A percentile compares a stretch with the other conserved stretches of the same genome.
These are phyloP conservation scores for Sialia sialis DNA, from an alignment of 2,113 vertebrate species.

Conservation along the genomic window DNA sequence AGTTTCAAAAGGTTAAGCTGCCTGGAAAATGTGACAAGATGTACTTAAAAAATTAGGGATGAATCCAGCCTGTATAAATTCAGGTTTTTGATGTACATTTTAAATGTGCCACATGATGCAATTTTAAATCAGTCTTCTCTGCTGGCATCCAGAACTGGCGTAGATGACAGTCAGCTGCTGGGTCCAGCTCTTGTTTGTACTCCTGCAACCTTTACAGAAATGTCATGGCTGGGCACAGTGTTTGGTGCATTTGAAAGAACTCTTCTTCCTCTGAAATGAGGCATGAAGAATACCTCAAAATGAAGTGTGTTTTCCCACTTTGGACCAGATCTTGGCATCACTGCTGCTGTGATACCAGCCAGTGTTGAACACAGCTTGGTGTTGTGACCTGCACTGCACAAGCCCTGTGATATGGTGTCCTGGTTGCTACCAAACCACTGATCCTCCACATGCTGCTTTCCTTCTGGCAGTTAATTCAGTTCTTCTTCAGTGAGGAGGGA, in stretches of 20 bases:
- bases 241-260: neutral
- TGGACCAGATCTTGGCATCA: neutral
- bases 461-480: neutral
- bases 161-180: neutral
- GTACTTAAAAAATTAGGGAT: neutral
- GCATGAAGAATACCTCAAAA: neutral
- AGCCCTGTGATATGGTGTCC: neutral
- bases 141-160: neutral
- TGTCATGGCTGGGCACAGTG: neutral
- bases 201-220: constrained; percentile 15
- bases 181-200: neutral
- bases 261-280: neutral
- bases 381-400: neutral
- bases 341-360: neutral
- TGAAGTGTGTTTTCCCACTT: neutral
- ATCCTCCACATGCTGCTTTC: accelerated
- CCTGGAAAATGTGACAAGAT: neutral
- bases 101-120: neutral
- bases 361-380: neutral
- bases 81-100: neutral
- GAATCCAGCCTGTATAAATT: neutral
- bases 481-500: accelerated
- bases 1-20: constrained; percentile 2
- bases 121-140: neutral
- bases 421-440: neutral